Evolutionary conservation across 2,797 vertebrate species (phyloP).

Genomic region (Sebastes goodei): DNA sequence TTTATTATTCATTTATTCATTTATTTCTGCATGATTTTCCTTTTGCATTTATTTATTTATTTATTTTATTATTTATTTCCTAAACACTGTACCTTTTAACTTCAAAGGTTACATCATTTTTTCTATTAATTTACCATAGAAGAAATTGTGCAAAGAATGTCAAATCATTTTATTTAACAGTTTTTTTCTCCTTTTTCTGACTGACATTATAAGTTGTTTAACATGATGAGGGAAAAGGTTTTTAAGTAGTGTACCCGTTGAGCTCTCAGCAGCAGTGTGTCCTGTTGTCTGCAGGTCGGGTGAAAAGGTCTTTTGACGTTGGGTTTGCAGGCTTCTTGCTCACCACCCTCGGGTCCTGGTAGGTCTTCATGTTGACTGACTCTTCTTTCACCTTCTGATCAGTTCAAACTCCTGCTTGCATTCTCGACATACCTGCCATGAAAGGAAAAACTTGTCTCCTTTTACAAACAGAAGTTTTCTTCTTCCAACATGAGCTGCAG

Average conservation of each 20-base stretch:
- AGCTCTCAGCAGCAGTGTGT: background rate
- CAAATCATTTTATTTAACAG: background rate
- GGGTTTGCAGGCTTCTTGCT: slow-evolving; percentile 80
- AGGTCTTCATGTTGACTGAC: slow-evolving; percentile 1
- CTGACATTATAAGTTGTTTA: too few species aligned
- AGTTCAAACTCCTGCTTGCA: background rate
- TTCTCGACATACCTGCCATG: background rate
- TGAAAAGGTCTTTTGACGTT: slow-evolving; percentile 80
- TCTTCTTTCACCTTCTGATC: accelerated
- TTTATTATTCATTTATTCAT: too few species aligned
- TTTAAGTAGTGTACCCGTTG: background rate
- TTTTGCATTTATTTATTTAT: too few species aligned
- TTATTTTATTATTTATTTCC: background rate
- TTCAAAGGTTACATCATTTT: background rate
- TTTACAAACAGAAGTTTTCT: background rate
- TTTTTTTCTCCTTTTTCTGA: background rate
- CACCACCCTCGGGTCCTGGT: slow-evolving; percentile 83
- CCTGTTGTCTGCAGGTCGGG: slow-evolving; percentile 71
- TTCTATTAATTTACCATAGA: background rate
- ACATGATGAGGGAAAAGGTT: too few species aligned
- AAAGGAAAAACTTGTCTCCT: background rate
- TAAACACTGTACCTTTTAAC: too few species aligned
- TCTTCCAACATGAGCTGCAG: background rate
- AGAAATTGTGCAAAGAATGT: background rate
- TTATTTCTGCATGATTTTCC: too few species aligned